Base-by-base conservation (phyloP, 1,140 invertebrate species). In the Macrobrachium nipponense region DNA sequence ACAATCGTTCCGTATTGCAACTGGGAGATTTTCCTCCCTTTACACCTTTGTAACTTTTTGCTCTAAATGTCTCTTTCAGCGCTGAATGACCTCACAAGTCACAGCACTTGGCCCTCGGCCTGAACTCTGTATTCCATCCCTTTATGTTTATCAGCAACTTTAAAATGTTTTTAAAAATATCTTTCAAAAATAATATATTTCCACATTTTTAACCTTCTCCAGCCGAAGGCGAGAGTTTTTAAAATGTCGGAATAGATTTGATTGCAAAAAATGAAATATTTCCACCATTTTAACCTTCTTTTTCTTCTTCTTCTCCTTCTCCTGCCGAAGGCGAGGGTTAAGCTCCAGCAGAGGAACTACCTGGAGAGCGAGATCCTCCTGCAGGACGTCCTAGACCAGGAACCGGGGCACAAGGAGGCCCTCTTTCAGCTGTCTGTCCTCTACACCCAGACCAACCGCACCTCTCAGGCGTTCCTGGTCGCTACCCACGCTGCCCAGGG, bases 381-480 rank as follows among this genome's bases (percentile, higher is more conserved):
- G 20, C 64, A 27, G 14, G 14, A 44, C 14, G 80, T 82, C 5
- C 17, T 82, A 23, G 44, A 11, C 44, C 68, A 23, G 3, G 18
- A 20, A 20, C 64, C 64, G 2, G 17, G 20, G 14, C 64, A 82
- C 18, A 64, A 82, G 66, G 80, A 82, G 51, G 80, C 80, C 3
- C 80, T 82, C 15, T 73, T 82, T 44, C 80, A 82, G 43, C 80
- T 82, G 64, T 82, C 80, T 8, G 64, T 82, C 66, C 80, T 82
- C 17, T 82, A 82, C 66, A 82, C 80, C 64, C 64, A 82, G 44
- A 82, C 80, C 43, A 82, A 82, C 66, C 80, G 80, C 51, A 72
- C 80, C n/a, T 66, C 68, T 8, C 44, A 70, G 43, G 80, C 80
- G 43, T 58, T 82, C 43, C 11, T 66, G 43, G 14, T 82, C 36